These are phyloP conservation scores for Brachionus koreanus DNA, from an alignment of 1,140 invertebrate species.

Conservation along the genomic window DNA sequence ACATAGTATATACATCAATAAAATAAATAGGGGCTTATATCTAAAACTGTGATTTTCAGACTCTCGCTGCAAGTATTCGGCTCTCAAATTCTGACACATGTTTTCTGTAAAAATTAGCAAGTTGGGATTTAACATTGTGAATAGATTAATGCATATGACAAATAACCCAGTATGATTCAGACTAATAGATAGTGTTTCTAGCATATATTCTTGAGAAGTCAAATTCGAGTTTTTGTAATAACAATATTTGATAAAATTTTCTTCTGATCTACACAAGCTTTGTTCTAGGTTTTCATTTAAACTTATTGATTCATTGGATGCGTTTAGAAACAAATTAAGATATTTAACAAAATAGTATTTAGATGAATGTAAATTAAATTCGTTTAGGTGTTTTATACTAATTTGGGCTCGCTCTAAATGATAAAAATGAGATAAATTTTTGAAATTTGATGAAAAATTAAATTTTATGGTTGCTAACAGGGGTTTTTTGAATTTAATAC, in stretches of 20 bases:
- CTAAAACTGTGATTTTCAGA: neutral
- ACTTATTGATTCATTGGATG: neutral
- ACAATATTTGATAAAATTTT: neutral
- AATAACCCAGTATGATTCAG: neutral
- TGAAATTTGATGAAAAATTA: neutral
- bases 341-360: neutral
- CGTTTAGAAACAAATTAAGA: neutral
- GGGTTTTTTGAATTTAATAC: neutral
- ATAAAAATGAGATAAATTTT: neutral
- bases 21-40: constrained; percentile 18
- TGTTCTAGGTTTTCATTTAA: neutral
- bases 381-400: neutral
- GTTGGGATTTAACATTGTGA: neutral
- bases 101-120: neutral
- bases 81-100: constrained; percentile 1
- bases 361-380: neutral
- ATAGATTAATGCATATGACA: neutral
- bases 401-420: neutral
- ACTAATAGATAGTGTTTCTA: neutral
- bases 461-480: neutral
- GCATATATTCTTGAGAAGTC: neutral
- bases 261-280: neutral
- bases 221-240: neutral
- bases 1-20: constrained; percentile 34
- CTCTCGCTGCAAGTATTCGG: neutral